phyloP scores from a whole-genome alignment of 2,797 vertebrate genomes.

The Helicolenus hilgendorfi region DNA sequence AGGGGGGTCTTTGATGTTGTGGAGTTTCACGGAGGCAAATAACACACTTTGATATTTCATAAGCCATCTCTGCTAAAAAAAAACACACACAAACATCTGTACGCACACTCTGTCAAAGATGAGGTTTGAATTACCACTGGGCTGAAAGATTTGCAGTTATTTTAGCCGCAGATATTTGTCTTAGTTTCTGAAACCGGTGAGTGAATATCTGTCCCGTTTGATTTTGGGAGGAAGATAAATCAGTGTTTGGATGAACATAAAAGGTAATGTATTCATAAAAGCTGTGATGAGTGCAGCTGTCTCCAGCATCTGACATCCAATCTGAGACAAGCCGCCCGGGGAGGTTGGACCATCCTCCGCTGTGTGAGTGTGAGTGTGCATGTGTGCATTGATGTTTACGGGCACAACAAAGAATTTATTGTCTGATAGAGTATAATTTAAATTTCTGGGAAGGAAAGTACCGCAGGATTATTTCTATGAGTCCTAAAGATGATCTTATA shows the following conservation, averaged over 20 bases:
- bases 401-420: constrained; percentile 36
- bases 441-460: constrained; percentile 15
- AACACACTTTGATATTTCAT: constrained; percentile 87
- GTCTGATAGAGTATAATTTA: constrained; percentile 42
- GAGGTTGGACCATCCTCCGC: constrained; percentile 62
- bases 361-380: constrained; percentile 5
- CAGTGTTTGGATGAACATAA: constrained; percentile 87
- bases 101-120: constrained; percentile 44
- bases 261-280: constrained; percentile 89
- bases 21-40: constrained; percentile 82
- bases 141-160: constrained; percentile 49
- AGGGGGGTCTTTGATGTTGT: constrained; percentile 81
- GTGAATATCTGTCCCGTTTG: constrained; percentile 72
- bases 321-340: constrained; percentile 82
- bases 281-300: constrained; percentile 89
- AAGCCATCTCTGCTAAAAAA: constrained; percentile 64
- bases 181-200: constrained; percentile 50
- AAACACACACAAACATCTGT: constrained; percentile 35
- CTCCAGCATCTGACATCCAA: constrained; percentile 83
- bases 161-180: constrained; percentile 63
- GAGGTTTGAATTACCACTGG: constrained; percentile 49
- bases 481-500: not conserved
- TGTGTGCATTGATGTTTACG: constrained; percentile 34
- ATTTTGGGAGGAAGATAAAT: constrained; percentile 86
- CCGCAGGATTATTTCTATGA: constrained; percentile 22